These are phyloP conservation scores for Tolmerus cingulatus DNA, from an alignment of 2,888 invertebrate genomes.

Conservation along the genomic window DNA sequence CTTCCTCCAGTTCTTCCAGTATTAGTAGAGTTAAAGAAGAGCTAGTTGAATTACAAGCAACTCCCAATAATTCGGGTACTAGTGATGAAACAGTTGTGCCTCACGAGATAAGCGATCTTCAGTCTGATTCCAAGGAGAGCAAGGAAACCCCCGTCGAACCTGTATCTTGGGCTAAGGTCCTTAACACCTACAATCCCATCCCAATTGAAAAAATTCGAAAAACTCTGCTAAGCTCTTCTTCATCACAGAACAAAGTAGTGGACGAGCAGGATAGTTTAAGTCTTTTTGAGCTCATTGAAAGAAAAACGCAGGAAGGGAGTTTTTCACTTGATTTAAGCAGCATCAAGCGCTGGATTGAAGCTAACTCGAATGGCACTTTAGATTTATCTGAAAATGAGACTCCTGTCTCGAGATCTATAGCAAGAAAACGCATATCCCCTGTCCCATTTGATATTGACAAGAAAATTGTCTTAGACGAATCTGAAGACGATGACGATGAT, in stretches of 20 bases:
- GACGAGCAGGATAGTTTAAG: constrained; percentile 69
- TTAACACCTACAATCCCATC: constrained; percentile 60
- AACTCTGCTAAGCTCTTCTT: constrained; percentile 45
- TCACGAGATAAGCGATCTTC: neutral
- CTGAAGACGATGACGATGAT: constrained; percentile 35
- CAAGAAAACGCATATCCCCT: constrained; percentile 43
- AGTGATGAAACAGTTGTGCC: neutral
- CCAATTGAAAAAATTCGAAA: constrained; percentile 45
- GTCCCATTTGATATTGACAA: constrained; percentile 48
- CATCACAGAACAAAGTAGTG: neutral
- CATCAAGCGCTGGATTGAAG: constrained; percentile 63
- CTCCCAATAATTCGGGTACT: neutral
- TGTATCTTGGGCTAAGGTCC: constrained; percentile 63
- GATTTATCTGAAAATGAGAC: neutral
- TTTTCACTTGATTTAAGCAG: constrained; percentile 75
- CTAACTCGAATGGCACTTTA: neutral
- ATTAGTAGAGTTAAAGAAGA: neutral
- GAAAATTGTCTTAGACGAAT: constrained; percentile 40
- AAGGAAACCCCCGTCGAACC: constrained; percentile 47
- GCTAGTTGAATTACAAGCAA: neutral
- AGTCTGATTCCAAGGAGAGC: neutral
- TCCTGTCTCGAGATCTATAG: constrained; percentile 3
- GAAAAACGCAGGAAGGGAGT: constrained; percentile 75
- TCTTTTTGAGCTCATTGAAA: constrained; percentile 81
- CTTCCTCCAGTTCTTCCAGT: neutral